Evolutionary conservation across 2,797 vertebrate species (phyloP).

Genomic region (Mormyrops boulengeri): DNA sequence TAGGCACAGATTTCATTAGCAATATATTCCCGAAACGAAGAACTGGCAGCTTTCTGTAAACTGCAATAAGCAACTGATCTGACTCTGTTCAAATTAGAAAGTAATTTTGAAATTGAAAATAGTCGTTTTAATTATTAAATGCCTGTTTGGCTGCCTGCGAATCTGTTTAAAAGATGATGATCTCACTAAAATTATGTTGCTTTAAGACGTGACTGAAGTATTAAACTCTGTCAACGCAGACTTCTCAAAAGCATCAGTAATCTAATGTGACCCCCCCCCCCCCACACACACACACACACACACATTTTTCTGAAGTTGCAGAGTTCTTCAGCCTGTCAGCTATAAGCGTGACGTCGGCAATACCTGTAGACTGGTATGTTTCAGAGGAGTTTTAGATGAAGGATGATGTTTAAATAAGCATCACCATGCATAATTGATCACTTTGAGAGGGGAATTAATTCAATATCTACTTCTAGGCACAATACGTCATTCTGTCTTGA

Average conservation of each 20-base stretch:
- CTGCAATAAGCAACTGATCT: neutral
- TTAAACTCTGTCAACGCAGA: neutral
- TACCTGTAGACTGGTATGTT: neutral
- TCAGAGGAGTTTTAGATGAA: neutral
- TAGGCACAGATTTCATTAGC: neutral
- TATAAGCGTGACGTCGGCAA: neutral
- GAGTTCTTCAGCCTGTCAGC: neutral
- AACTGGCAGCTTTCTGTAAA: neutral
- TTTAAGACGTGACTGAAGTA: neutral
- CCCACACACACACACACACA: too few relatives aligned
- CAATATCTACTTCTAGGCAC: conserved; percentile 5
- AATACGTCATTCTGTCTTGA: conserved; percentile 13
- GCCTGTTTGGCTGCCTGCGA: neutral
- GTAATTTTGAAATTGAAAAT: neutral
- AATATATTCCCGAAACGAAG: neutral
- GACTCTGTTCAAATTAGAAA: neutral
- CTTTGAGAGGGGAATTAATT: conserved; percentile 15
- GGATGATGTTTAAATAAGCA: conserved; percentile 9
- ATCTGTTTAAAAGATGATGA: neutral
- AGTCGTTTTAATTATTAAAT: neutral
- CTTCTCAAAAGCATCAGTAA: neutral
- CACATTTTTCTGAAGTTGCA: neutral
- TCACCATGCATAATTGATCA: conserved; percentile 16
- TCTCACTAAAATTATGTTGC: neutral
- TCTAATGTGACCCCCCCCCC: neutral